Evolutionary conservation across 2,113 vertebrate genomes (phyloP).

Genomic region (Danionella cerebrum): DNA sequence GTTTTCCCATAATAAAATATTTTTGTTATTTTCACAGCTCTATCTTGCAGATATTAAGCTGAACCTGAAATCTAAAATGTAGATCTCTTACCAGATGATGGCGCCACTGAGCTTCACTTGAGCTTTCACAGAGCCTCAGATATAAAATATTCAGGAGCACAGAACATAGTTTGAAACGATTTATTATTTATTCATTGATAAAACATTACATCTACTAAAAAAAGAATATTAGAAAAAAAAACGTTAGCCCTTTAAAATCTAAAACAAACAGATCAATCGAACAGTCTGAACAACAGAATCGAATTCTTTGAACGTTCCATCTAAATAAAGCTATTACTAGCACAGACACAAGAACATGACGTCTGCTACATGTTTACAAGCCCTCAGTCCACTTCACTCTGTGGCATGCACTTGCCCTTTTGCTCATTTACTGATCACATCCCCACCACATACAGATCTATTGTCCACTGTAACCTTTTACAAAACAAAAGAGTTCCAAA

Average conservation of each 20-base stretch:
- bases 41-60: too few species aligned
- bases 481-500: constrained; percentile 4
- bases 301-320: constrained; percentile 49
- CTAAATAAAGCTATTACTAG: constrained; percentile 50
- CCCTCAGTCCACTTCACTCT: neutral
- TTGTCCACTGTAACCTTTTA: neutral
- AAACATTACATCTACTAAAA: constrained; percentile 53
- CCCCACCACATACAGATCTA: neutral
- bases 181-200: constrained; percentile 27
- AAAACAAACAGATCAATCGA: constrained; percentile 39
- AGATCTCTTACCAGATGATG: neutral
- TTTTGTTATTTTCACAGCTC: too few species aligned
- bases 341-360: constrained; percentile 1
- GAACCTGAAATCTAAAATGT: neutral
- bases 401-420: neutral
- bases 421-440: neutral
- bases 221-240: constrained; percentile 53
- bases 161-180: neutral
- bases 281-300: constrained; percentile 1
- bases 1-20: too few species aligned
- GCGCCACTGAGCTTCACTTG: neutral
- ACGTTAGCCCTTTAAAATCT: constrained; percentile 66
- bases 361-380: constrained; percentile 3
- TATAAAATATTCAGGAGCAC: neutral
- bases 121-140: neutral